phyloP scores from a whole-genome alignment of 2,888 invertebrate species.

The Mellilla xanthometata region DNA sequence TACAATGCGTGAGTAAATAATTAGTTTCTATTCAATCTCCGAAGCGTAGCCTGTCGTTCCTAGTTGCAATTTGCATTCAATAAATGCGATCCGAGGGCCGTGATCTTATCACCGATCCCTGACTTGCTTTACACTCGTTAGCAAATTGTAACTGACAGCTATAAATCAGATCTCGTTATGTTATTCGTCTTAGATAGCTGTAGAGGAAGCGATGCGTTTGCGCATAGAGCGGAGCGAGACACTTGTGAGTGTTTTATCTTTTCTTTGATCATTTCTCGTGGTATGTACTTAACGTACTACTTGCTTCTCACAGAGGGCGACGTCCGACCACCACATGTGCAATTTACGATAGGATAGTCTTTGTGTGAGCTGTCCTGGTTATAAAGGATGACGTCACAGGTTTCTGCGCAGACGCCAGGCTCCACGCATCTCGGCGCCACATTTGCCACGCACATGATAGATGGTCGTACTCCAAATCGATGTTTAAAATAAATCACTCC shows the following conservation, averaged over 20 bases:
- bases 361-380: constrained; percentile 40
- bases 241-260: neutral
- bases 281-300: constrained; percentile 19
- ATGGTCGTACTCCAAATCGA: constrained; percentile 50
- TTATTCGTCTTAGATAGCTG: constrained; percentile 34
- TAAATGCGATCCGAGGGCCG: constrained; percentile 53
- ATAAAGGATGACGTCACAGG: constrained; percentile 57
- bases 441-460: constrained; percentile 75
- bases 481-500: constrained; percentile 66
- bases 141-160: constrained; percentile 72
- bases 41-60: constrained; percentile 45
- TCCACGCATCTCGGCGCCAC: constrained; percentile 62
- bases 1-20: constrained; percentile 67
- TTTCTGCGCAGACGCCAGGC: constrained; percentile 58
- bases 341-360: constrained; percentile 35
- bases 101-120: constrained; percentile 67
- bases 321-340: constrained; percentile 26
- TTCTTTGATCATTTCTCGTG: constrained; percentile 36
- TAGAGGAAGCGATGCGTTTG: constrained; percentile 34
- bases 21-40: constrained; percentile 60
- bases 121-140: constrained; percentile 71
- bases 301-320: constrained; percentile 6
- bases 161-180: constrained; percentile 59
- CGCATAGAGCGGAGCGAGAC: neutral
- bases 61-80: constrained; percentile 69